Conservation (phyloP, 2,888 invertebrate genomes). For the Drosophila kuntzei region DNA sequence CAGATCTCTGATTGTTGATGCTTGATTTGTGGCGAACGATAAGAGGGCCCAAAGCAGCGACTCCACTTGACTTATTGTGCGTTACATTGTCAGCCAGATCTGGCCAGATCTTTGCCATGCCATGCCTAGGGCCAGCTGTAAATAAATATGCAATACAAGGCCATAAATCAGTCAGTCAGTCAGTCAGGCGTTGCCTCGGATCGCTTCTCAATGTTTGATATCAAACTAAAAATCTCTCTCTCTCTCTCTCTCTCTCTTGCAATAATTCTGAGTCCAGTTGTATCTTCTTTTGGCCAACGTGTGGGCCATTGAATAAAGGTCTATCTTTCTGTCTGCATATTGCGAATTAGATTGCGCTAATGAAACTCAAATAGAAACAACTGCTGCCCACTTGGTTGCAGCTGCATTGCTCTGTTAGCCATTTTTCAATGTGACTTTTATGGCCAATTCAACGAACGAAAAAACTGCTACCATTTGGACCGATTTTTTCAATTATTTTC, state of each 20-base stretch:
- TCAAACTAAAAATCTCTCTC: background rate
- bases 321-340: conserved; percentile 5
- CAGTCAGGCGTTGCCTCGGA: conserved; percentile 33
- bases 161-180: conserved; percentile 66
- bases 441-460: conserved; percentile 62
- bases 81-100: conserved; percentile 49
- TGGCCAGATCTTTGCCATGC: background rate
- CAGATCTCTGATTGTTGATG: conserved; percentile 52
- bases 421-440: conserved; percentile 78
- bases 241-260: background rate
- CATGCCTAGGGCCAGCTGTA: conserved; percentile 42
- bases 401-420: conserved; percentile 36
- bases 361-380: conserved; percentile 51
- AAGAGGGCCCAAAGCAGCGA: conserved; percentile 24
- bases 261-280: background rate
- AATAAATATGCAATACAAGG: conserved; percentile 62
- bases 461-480: conserved; percentile 33
- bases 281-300: conserved; percentile 12
- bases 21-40: conserved; percentile 27
- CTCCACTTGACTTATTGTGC: conserved; percentile 76
- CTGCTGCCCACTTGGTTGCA: conserved; percentile 35
- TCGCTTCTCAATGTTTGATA: background rate
- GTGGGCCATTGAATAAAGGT: conserved; percentile 31
- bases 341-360: conserved; percentile 71
- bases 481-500: conserved; percentile 76